A percentile compares a stretch with the other conserved stretches of the same genome.
phyloP scores from a whole-genome alignment of 2,797 vertebrate genomes.

The Onychomys arenicola region DNA sequence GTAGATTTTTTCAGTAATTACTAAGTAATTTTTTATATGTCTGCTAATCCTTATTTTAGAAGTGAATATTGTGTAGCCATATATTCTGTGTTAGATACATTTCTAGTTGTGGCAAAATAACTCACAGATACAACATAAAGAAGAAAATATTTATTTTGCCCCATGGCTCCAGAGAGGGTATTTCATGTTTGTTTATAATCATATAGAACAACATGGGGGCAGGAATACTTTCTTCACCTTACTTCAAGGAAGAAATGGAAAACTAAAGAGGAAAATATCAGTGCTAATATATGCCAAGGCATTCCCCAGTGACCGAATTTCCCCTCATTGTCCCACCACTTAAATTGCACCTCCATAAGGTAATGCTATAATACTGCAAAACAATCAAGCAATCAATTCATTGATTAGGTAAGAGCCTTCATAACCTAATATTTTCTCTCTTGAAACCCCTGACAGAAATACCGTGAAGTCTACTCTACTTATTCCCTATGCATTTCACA shows the following conservation, averaged over 20 bases:
- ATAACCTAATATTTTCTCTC: not conserved
- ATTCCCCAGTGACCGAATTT: not conserved
- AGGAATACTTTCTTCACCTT: not conserved
- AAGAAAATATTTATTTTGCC: not conserved
- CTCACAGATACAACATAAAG: not conserved
- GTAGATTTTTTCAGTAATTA: not conserved
- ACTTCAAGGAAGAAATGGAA: not conserved
- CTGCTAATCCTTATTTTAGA: not conserved
- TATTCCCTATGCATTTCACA: not conserved
- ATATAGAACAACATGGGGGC: not conserved
- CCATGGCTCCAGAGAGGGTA: not conserved
- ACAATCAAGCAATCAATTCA: not conserved
- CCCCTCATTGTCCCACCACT: no score
- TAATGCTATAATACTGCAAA: not conserved
- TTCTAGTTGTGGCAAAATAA: not conserved
- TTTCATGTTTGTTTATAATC: not conserved
- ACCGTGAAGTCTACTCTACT: not conserved
- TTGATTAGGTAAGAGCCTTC: not conserved
- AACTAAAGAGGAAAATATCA: not conserved
- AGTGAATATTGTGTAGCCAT: not conserved
- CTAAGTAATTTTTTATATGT: not conserved
- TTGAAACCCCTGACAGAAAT: not conserved
- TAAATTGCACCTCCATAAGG: no score
- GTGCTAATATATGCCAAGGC: not conserved
- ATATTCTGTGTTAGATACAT: not conserved